Conservation (phyloP, 2,113 vertebrate genomes). For the Prochilodus magdalenae region DNA sequence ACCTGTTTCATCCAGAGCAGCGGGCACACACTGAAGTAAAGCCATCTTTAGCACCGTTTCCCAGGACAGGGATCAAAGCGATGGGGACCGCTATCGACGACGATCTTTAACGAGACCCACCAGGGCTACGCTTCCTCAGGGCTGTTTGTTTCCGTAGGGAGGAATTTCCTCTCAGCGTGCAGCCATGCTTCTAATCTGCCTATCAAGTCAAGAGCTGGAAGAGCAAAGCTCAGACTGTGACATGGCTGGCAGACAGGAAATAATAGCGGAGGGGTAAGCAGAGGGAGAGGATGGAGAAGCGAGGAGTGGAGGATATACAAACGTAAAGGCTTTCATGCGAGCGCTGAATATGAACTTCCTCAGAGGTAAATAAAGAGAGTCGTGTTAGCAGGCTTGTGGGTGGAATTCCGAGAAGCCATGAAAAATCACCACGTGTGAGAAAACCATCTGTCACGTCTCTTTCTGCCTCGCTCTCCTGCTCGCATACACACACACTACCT, state of each 20-base stretch:
- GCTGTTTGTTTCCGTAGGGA: constrained; percentile 64
- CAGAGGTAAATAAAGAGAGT: constrained; percentile 11
- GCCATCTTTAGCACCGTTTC: constrained; percentile 11
- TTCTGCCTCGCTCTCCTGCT: constrained; percentile 24
- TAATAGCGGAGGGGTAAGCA: constrained; percentile 9
- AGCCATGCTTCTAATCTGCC: constrained; percentile 43
- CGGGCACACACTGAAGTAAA: background rate
- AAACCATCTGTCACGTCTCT: constrained; percentile 69
- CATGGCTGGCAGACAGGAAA: constrained; percentile 34
- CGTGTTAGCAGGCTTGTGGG: constrained; percentile 62
- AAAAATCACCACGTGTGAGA: constrained; percentile 60
- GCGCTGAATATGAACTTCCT: constrained; percentile 24
- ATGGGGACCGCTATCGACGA: constrained; percentile 36
- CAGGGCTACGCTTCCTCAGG: constrained; percentile 40
- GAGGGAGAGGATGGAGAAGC: constrained; percentile 38
- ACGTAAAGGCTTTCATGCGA: background rate
- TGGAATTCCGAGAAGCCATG: constrained; percentile 49
- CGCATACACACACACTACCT: constrained; percentile 15
- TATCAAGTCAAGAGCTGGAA: constrained; percentile 34
- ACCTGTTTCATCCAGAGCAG: background rate
- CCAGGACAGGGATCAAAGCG: constrained; percentile 60
- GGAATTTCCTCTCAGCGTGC: constrained; percentile 69
- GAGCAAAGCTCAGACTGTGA: background rate
- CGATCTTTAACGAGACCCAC: constrained; percentile 56
- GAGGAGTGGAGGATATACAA: background rate